Evolutionary conservation across 2,113 vertebrate genomes (phyloP).

Genomic region (Aramus guarauna): DNA sequence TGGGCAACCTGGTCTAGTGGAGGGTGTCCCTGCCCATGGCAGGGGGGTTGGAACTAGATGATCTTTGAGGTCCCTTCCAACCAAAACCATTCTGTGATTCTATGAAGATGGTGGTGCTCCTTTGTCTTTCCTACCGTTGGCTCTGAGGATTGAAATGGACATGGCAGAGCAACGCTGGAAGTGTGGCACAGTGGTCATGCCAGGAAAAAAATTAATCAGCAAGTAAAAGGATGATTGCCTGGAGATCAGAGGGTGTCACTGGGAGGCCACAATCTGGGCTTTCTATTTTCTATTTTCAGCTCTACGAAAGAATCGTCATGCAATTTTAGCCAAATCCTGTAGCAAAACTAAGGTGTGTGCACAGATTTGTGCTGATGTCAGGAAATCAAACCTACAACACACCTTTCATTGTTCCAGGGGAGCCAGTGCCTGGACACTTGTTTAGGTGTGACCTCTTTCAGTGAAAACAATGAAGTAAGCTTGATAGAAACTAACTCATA

Average conservation of each 20-base stretch:
- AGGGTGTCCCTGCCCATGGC: too few relatives aligned
- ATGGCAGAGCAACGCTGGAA: not conserved
- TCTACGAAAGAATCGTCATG: not conserved
- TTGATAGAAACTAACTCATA: not conserved
- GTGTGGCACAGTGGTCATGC: not conserved
- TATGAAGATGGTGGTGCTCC: not conserved
- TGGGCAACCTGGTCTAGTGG: too few relatives aligned
- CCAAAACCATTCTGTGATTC: too few relatives aligned
- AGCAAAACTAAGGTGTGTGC: not conserved
- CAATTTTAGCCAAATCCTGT: not conserved
- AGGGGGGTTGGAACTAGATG: too few relatives aligned
- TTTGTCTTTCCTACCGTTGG: not conserved
- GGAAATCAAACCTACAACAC: not conserved
- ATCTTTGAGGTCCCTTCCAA: too few relatives aligned
- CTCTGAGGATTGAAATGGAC: not conserved
- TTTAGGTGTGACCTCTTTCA: not conserved
- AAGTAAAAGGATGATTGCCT: not conserved
- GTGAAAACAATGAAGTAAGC: not conserved
- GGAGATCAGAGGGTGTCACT: not conserved
- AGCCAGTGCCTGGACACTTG: not conserved
- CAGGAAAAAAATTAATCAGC: not conserved
- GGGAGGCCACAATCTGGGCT: not conserved
- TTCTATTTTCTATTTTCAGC: not conserved
- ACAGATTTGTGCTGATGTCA: not conserved
- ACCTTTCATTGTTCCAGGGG: not conserved